Percentiles rank a stretch among this genome's conserved stretches.
These are phyloP conservation scores for Listronotus bonariensis DNA, from an alignment of 1,140 invertebrate species.

Conservation along the genomic window DNA sequence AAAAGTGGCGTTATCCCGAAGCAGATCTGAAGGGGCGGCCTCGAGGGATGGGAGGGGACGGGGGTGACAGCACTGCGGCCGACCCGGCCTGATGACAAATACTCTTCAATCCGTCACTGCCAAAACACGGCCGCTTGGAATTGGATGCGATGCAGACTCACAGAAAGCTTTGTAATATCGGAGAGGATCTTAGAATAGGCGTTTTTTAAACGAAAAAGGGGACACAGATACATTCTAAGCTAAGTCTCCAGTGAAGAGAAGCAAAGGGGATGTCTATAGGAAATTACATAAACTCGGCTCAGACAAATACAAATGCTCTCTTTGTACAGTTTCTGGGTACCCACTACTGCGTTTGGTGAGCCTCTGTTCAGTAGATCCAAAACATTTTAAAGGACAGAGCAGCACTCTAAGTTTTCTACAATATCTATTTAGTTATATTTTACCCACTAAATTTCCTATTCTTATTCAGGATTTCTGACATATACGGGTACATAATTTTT, in stretches of 20 bases:
- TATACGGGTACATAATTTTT: no score
- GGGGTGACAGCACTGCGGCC: slow-evolving; percentile 52
- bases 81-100: slow-evolving; percentile 57
- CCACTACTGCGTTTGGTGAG: slow-evolving; percentile 51
- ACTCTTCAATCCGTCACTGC: slow-evolving; percentile 57
- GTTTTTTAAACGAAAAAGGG: slow-evolving; percentile 12
- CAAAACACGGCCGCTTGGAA: slow-evolving; percentile 55
- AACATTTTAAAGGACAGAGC: neutral
- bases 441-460: no score
- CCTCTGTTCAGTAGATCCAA: slow-evolving; percentile 49
- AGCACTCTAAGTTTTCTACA: neutral
- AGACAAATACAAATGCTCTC: slow-evolving; percentile 58
- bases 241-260: slow-evolving; percentile 45
- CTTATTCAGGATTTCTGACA: no score
- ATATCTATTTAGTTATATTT: no score
- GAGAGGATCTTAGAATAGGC: slow-evolving; percentile 46
- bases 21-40: slow-evolving; percentile 21
- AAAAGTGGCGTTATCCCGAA: slow-evolving; percentile 34
- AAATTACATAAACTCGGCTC: slow-evolving; percentile 59
- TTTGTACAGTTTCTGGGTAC: slow-evolving; percentile 56
- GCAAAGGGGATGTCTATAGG: slow-evolving; percentile 54
- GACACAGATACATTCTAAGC: slow-evolving; percentile 48
- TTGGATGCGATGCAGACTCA: slow-evolving; percentile 58
- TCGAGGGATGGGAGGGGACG: slow-evolving; percentile 36
- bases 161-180: slow-evolving; percentile 58